These are phyloP conservation scores for Myodes glareolus DNA, from an alignment of 2,113 vertebrate species.

Conservation along the genomic window DNA sequence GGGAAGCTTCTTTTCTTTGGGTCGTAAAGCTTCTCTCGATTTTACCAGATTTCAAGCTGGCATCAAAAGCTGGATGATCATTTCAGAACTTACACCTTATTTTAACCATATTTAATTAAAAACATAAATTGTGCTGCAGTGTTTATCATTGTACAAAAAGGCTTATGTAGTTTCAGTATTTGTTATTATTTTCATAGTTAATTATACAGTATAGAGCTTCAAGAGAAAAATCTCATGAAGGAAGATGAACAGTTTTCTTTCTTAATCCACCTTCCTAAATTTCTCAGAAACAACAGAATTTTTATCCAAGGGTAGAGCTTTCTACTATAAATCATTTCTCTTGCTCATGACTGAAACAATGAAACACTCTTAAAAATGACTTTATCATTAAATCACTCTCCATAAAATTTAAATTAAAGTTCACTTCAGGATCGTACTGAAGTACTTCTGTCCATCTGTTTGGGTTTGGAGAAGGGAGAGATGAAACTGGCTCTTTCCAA, in stretches of 20 bases:
- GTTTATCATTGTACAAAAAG: not conserved
- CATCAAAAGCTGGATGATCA: not conserved
- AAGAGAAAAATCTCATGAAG: constrained; percentile 20
- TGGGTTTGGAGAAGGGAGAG: not conserved
- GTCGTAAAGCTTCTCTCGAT: not conserved
- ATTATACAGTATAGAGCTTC: not conserved
- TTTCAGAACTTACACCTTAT: not conserved
- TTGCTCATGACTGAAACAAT: not conserved
- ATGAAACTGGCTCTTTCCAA: not conserved
- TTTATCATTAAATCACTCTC: not conserved
- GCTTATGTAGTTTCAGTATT: not conserved
- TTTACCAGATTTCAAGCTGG: not conserved
- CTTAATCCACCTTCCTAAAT: not conserved
- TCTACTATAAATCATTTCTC: not conserved
- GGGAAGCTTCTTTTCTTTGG: not conserved
- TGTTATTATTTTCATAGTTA: constrained; percentile 6
- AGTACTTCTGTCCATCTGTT: not conserved
- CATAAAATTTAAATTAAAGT: not conserved
- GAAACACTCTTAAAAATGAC: not conserved
- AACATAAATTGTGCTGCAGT: not conserved
- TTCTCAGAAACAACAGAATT: not conserved
- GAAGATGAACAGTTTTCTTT: not conserved
- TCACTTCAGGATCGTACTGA: not conserved
- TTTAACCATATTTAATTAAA: not conserved
- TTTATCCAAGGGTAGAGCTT: not conserved